Percentiles rank a stretch among this genome's conserved stretches.
These are phyloP conservation scores for Macquaria ambigua DNA, from an alignment of 2,113 vertebrate genomes.

Conservation along the genomic window DNA sequence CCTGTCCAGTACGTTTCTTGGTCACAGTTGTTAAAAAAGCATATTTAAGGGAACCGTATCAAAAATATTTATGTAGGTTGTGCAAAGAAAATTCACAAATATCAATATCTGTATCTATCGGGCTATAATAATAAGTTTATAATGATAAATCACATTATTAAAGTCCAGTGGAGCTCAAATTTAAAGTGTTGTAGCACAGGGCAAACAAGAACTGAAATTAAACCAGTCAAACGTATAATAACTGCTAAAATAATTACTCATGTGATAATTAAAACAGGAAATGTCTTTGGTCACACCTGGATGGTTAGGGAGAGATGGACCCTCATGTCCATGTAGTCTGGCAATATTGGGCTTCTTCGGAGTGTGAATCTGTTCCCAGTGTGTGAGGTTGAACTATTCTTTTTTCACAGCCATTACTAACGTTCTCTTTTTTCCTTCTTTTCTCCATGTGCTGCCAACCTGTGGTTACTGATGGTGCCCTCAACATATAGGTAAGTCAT, in stretches of 20 bases:
- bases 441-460: constrained; percentile 29
- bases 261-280: constrained; percentile 30
- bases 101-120: background rate
- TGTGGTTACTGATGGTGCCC: background rate
- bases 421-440: constrained; percentile 8
- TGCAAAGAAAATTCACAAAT: background rate
- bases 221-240: background rate
- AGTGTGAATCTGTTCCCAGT: constrained; percentile 26
- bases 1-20: no score
- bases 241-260: constrained; percentile 15
- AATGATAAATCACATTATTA: background rate
- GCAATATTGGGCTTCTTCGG: constrained; percentile 10
- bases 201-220: background rate
- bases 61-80: no score
- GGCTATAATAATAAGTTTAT: background rate
- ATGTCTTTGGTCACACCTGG: constrained; percentile 32
- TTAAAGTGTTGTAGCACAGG: background rate
- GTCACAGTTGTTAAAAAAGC: no score
- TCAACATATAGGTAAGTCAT: constrained; percentile 76
- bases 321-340: background rate
- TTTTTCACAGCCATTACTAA: constrained; percentile 14
- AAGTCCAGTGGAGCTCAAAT: no score
- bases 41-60: no score
- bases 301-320: constrained; percentile 8
- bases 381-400: constrained; percentile 1